phyloP scores from a whole-genome alignment of 2,113 vertebrate species.

The Nycticryphes semicollaris region DNA sequence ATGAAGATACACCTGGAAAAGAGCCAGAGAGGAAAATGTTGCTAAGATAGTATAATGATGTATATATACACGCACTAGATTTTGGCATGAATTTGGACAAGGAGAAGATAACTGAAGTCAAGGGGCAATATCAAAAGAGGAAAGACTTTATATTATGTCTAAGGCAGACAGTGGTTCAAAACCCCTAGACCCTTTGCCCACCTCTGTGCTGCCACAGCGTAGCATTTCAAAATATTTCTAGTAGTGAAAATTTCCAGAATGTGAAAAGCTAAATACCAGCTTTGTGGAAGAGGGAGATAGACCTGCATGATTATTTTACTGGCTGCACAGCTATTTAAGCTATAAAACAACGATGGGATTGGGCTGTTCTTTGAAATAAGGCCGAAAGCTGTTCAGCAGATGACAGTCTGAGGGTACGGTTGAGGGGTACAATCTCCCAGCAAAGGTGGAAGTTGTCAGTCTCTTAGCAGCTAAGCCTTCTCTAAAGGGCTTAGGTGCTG shows the following conservation, averaged over 20 bases:
- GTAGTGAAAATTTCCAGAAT: not conserved
- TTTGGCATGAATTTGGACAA: not conserved
- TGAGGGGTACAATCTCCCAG: not conserved
- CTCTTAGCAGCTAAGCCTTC: not conserved
- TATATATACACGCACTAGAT: not conserved
- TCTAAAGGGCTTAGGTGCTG: not conserved
- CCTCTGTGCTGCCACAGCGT: not conserved
- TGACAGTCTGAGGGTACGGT: not conserved
- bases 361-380: not conserved
- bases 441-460: not conserved
- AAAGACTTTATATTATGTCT: not conserved
- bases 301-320: not conserved
- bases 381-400: not conserved
- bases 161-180: not conserved
- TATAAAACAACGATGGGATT: not conserved
- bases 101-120: not conserved
- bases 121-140: not conserved
- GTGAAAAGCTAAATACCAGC: not conserved
- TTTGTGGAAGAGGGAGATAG: slow-evolving; percentile 22
- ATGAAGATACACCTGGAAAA: not conserved
- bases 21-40: slow-evolving; percentile 4
- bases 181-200: not conserved
- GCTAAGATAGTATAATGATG: not conserved
- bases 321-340: not conserved
- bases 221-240: not conserved